Conservation (phyloP, 2,797 vertebrate genomes). For the Spatula clypeata region DNA sequence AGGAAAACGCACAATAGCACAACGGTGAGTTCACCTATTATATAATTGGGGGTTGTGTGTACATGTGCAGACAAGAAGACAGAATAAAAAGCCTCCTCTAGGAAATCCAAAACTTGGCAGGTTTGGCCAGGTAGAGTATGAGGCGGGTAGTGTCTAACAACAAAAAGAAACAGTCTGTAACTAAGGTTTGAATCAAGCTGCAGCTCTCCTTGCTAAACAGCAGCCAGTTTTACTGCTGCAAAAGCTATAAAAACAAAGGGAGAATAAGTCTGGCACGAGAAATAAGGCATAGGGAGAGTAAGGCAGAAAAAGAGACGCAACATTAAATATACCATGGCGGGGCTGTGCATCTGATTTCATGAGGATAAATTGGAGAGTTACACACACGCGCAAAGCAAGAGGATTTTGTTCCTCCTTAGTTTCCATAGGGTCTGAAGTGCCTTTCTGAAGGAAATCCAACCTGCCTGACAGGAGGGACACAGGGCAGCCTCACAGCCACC, state of each 20-base stretch:
- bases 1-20: conserved; percentile 83
- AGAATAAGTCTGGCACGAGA: conserved; percentile 73
- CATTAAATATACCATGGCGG: conserved; percentile 6
- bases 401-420: conserved; percentile 29
- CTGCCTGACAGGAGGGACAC: not conserved
- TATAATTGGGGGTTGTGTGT: conserved; percentile 84
- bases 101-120: conserved; percentile 87
- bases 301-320: not conserved
- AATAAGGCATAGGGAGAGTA: conserved; percentile 67
- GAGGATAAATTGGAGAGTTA: conserved; percentile 38
- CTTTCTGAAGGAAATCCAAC: not conserved
- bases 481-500: not conserved
- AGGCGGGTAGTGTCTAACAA: conserved; percentile 81
- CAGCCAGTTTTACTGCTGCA: conserved; percentile 79
- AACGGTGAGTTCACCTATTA: conserved; percentile 86
- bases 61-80: conserved; percentile 87
- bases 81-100: conserved; percentile 86
- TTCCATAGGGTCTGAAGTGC: not conserved
- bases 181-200: conserved; percentile 79
- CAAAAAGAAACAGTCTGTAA: conserved; percentile 83
- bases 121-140: conserved; percentile 82
- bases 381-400: not conserved
- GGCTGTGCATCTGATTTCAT: conserved; percentile 41
- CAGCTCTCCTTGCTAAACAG: conserved; percentile 81
- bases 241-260: conserved; percentile 81